A percentile compares a stretch with the other conserved stretches of the same genome.
phyloP scores from a whole-genome alignment of 2,888 invertebrate genomes.

The Chrysotoxum bicinctum region DNA sequence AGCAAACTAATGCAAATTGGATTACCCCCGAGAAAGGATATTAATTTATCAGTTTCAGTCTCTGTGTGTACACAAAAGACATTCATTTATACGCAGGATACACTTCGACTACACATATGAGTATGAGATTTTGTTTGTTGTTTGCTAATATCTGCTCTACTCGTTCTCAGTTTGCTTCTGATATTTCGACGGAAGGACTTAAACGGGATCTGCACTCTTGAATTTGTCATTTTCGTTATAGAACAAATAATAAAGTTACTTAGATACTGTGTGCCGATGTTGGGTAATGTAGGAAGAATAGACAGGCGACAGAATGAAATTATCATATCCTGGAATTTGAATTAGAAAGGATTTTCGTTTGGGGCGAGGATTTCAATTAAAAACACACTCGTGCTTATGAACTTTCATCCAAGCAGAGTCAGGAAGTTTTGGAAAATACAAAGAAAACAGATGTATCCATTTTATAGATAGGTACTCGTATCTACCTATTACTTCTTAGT shows the following conservation, averaged over 20 bases:
- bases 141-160: background rate
- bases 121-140: constrained; percentile 53
- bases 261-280: background rate
- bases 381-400: background rate
- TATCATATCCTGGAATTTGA: constrained; percentile 3
- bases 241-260: constrained; percentile 17
- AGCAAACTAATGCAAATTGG: constrained; percentile 70
- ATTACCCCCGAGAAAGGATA: constrained; percentile 68
- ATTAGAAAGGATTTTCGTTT: constrained; percentile 3
- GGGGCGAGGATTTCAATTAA: background rate
- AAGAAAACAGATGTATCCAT: background rate
- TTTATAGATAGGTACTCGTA: too few species aligned
- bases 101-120: background rate
- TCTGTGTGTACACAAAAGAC: constrained; percentile 22
- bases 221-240: constrained; percentile 6
- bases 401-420: background rate
- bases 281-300: background rate
- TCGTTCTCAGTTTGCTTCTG: background rate
- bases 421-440: background rate
- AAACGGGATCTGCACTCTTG: background rate
- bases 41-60: constrained; percentile 61
- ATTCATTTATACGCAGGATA: constrained; percentile 41
- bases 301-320: background rate
- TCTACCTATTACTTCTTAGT: too few species aligned
- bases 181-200: background rate